Conservation (phyloP, 2,113 vertebrate species). For the Porphyrio hochstetteri region DNA sequence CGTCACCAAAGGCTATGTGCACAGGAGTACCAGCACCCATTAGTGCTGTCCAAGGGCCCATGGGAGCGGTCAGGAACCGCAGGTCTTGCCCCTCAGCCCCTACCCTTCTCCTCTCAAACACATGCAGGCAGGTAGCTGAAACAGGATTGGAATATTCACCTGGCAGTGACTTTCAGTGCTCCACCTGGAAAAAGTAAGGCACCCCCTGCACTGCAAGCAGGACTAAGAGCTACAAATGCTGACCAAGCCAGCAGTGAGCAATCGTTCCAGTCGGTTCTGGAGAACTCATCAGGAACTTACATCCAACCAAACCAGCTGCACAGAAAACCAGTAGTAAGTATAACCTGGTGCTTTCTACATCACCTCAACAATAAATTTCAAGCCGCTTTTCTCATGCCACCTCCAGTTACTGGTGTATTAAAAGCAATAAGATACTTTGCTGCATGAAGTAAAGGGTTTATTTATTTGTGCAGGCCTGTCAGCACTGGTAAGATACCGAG, state of each 20-base stretch:
- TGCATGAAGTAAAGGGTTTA: slow-evolving; percentile 20
- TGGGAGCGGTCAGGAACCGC: background rate
- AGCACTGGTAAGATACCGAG: slow-evolving; percentile 28
- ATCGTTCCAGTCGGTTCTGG: slow-evolving; percentile 11
- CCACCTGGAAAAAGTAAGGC: background rate
- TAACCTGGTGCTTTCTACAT: slow-evolving; percentile 8
- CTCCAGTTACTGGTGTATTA: slow-evolving; percentile 50
- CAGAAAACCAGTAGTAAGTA: slow-evolving; percentile 51
- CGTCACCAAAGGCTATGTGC: rapidly evolving
- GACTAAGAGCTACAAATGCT: slow-evolving; percentile 17
- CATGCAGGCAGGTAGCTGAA: slow-evolving; percentile 4
- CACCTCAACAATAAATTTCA: slow-evolving; percentile 18
- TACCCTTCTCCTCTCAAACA: slow-evolving; percentile 27
- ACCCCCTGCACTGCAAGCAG: background rate
- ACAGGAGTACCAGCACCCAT: background rate
- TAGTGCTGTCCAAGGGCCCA: rapidly evolving
- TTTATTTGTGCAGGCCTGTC: slow-evolving; percentile 53
- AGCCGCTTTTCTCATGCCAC: background rate
- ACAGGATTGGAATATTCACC: slow-evolving; percentile 30
- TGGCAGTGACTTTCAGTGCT: slow-evolving; percentile 1
- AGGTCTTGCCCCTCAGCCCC: slow-evolving; percentile 2
- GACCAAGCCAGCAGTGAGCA: slow-evolving; percentile 12
- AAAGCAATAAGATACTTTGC: slow-evolving; percentile 33
- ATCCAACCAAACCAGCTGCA: slow-evolving; percentile 37
- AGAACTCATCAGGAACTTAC: background rate